Base-by-base conservation (phyloP, 30 jellyfish, hydroid and myxozoan species). In the Nemopilema nomurai region DNA sequence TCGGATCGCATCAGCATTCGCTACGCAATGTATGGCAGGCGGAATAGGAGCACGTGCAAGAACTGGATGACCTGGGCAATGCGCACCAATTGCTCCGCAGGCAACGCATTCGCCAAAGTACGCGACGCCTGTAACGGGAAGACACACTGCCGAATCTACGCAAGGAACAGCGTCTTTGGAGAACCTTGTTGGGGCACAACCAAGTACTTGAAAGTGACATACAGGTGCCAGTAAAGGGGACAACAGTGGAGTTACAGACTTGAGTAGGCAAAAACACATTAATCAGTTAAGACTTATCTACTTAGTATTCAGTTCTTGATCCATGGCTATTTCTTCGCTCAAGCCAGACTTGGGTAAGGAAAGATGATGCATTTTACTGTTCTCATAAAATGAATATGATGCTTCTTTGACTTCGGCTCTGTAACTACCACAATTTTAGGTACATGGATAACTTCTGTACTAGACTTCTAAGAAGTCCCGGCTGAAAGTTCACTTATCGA, bases 151-250 rank as follows among this genome's bases (percentile, higher is more conserved):
- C 32, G 81, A 22, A 62, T 86, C 21, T 21, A 62, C n/a, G 95
- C 95, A 1, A 49, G 19, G 21, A 86, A 86, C 64, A 27, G 85
- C 67, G 25, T 76, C 25, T 76, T 76, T 62, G 96, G 90, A 6
- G 90, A 86, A 25, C 96, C 95, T 8, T 86, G 95, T 26, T 67
- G 85, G 70, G 74, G 79, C 7, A 86, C 90, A 26, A 52, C 52
- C 8, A 86, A 86, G 82, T 86, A 77, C 28, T 41, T 78, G 26
- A 51, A 51, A 49, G 82, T 86, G 28, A 86, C 73, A 49, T 86
- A 76, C 90, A 67, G 90, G 20, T 86, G 94, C 81, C 76, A 66
- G 80, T 26, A 80, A 65, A 3, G 57, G 57, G 57, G n/a, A n/a
- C n/a, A n/a, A 41, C 13, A 41, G 9, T 13, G 9, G 6, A 13